These are phyloP conservation scores for Aramus guarauna DNA, from an alignment of 2,113 vertebrate species.

Conservation along the genomic window DNA sequence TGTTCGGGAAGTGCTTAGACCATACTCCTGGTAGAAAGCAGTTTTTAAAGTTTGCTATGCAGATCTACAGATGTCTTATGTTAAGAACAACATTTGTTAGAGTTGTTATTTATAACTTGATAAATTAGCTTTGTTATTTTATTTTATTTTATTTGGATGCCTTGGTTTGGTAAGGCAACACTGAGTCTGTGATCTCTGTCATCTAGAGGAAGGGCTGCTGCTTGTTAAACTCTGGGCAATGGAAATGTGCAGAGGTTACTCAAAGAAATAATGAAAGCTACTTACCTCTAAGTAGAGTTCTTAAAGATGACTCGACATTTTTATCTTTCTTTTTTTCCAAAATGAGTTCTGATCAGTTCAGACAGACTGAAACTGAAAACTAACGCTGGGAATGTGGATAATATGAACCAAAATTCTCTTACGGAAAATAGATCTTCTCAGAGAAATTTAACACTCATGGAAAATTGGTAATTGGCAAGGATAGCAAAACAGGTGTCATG, in stretches of 20 bases:
- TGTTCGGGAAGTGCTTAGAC: background rate
- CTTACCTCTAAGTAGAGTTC: background rate
- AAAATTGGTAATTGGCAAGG: background rate
- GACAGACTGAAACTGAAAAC: background rate
- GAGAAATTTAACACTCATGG: background rate
- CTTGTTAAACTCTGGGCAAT: background rate
- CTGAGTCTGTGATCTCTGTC: background rate
- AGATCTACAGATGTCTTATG: background rate
- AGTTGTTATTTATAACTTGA: background rate
- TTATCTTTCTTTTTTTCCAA: background rate
- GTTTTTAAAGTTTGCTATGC: background rate
- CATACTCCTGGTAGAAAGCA: background rate
- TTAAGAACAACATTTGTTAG: background rate
- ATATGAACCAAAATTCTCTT: background rate
- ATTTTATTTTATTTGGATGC: background rate
- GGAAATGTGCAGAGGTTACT: background rate
- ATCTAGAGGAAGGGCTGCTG: background rate
- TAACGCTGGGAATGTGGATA: background rate
- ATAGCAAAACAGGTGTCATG: background rate
- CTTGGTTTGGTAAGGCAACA: background rate
- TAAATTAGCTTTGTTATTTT: background rate
- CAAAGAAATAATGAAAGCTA: background rate
- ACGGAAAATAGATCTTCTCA: background rate
- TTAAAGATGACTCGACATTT: background rate
- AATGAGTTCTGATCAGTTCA: background rate